These are phyloP conservation scores for Nesoenas mayeri DNA, from an alignment of 2,113 vertebrate genomes.

Conservation along the genomic window DNA sequence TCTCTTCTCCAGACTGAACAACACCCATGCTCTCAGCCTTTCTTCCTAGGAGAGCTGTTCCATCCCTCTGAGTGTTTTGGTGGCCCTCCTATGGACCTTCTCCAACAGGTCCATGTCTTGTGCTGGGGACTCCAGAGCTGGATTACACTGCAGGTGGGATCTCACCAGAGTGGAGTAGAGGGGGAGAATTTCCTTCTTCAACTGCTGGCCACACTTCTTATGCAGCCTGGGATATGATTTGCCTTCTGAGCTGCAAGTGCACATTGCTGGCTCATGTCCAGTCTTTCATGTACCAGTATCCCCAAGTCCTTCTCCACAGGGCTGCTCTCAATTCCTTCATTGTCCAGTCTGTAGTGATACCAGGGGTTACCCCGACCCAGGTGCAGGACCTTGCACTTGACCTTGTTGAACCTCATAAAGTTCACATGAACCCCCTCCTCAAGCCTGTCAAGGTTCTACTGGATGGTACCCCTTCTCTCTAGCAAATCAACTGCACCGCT, in stretches of 20 bases:
- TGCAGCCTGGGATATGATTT: background rate
- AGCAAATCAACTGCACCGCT: background rate
- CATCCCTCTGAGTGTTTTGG: background rate
- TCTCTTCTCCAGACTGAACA: background rate
- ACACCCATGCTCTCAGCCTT: background rate
- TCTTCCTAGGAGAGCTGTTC: background rate
- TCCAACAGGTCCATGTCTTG: background rate
- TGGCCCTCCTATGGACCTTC: background rate
- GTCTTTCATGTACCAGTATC: background rate
- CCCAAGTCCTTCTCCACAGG: background rate
- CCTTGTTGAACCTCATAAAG: background rate
- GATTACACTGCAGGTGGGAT: background rate
- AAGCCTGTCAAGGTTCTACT: background rate
- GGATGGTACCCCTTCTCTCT: background rate
- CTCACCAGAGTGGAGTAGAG: background rate
- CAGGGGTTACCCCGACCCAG: background rate
- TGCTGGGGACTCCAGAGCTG: background rate
- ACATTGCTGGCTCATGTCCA: background rate
- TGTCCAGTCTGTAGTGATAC: background rate
- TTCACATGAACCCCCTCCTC: background rate
- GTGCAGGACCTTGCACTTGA: background rate
- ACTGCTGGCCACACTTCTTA: background rate
- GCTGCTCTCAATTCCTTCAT: background rate
- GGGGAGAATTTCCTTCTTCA: background rate
- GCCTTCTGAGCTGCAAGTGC: background rate